These are phyloP conservation scores for Pseudorhombus dupliciocellatus DNA, from an alignment of 2,113 vertebrate genomes.

Conservation along the genomic window DNA sequence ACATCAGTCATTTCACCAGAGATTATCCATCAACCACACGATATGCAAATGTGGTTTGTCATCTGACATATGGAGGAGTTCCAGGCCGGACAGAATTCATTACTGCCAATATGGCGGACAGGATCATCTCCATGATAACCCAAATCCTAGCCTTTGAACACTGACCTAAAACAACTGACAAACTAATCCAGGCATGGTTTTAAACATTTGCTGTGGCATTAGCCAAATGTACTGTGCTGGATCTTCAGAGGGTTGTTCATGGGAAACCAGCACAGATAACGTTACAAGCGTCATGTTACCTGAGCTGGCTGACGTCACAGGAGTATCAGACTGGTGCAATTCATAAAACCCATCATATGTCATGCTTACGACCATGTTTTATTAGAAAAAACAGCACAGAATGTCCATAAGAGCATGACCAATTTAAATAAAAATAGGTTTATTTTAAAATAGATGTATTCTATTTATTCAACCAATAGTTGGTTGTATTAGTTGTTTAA, in stretches of 20 bases:
- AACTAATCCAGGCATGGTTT: constrained; percentile 54
- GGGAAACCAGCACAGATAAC: background rate
- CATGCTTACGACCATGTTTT: background rate
- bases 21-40: constrained; percentile 55
- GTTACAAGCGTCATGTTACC: constrained; percentile 7
- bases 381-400: background rate
- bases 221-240: constrained; percentile 12
- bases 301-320: background rate
- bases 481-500: background rate
- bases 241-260: constrained; percentile 2
- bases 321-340: constrained; percentile 1
- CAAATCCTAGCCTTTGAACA: constrained; percentile 45
- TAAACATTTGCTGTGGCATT: constrained; percentile 25
- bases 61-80: constrained; percentile 55
- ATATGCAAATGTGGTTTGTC: constrained; percentile 53
- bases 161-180: constrained; percentile 33
- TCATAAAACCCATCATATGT: constrained; percentile 6
- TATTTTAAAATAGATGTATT: too few species aligned
- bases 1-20: constrained; percentile 24
- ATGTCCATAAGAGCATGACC: too few species aligned
- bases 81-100: constrained; percentile 42
- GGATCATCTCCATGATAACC: constrained; percentile 46
- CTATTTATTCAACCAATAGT: background rate
- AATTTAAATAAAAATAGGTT: too few species aligned
- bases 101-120: constrained; percentile 51